These are phyloP conservation scores for Drosophila funebris DNA, from an alignment of 1,140 invertebrate species.

Conservation along the genomic window DNA sequence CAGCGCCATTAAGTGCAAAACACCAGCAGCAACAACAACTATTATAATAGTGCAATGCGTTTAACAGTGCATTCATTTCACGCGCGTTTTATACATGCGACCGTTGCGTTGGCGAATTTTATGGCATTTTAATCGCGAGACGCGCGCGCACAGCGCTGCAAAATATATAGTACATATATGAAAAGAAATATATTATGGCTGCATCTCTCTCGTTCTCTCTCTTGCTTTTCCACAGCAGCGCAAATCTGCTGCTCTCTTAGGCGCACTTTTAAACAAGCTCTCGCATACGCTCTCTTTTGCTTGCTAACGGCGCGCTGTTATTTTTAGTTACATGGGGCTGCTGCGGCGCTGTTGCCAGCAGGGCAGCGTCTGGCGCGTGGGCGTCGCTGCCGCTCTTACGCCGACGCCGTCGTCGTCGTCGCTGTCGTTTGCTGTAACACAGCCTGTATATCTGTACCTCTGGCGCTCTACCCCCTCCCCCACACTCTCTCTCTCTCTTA, in stretches of 20 bases:
- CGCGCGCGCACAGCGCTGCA: constrained; percentile 43
- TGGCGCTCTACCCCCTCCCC: constrained; percentile 22
- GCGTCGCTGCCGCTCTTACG: constrained; percentile 56
- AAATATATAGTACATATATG: no score
- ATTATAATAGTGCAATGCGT: constrained; percentile 43
- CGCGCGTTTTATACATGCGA: constrained; percentile 55
- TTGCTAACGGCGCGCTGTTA: constrained; percentile 47
- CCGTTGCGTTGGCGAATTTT: constrained; percentile 68
- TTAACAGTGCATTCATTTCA: constrained; percentile 34
- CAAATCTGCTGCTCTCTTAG: neutral
- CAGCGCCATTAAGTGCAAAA: constrained; percentile 63
- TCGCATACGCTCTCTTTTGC: constrained; percentile 6
- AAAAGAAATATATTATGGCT: neutral
- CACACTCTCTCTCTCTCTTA: neutral
- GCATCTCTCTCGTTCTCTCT: constrained; percentile 2
- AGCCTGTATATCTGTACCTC: constrained; percentile 9
- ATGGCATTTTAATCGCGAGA: constrained; percentile 75
- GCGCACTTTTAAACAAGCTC: neutral
- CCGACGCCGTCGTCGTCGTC: constrained; percentile 18
- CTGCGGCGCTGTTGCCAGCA: constrained; percentile 35
- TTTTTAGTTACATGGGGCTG: constrained; percentile 72
- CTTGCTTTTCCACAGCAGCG: neutral
- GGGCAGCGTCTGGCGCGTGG: constrained; percentile 70
- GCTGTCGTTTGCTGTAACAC: constrained; percentile 49
- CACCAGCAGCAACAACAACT: constrained; percentile 9